phyloP scores from a whole-genome alignment of 2,113 vertebrate genomes.

The Microcebus griseorufus region DNA sequence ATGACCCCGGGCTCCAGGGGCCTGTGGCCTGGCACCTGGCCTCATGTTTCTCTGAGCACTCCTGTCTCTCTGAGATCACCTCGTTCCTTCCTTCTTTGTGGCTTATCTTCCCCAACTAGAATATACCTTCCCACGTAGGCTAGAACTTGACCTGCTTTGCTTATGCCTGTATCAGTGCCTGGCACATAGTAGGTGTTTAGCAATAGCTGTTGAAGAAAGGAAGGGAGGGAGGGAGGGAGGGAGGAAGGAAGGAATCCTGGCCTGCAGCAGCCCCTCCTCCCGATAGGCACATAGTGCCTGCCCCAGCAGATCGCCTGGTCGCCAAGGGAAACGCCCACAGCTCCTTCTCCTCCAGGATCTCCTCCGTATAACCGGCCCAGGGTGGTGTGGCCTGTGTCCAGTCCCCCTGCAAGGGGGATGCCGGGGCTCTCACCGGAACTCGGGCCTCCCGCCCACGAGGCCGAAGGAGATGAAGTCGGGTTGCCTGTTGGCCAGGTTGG shows the following conservation, averaged over 20 bases:
- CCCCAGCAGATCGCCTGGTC: neutral
- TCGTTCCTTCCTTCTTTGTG: neutral
- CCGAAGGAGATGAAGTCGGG: conserved; percentile 96
- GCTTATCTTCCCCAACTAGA: neutral
- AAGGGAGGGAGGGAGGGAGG: neutral
- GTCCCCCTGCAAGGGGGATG: fast-evolving
- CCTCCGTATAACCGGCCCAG: neutral
- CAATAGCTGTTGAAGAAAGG: neutral
- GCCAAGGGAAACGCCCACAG: neutral
- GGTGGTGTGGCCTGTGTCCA: neutral
- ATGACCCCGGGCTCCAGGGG: neutral
- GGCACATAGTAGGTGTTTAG: neutral
- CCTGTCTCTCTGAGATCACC: neutral
- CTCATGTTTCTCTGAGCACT: too few species aligned
- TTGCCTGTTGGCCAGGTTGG: conserved; percentile 92
- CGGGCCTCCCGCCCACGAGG: conserved; percentile 93
- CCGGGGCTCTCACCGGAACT: conserved; percentile 90
- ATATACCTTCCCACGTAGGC: neutral
- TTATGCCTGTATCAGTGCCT: neutral
- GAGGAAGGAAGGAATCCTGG: neutral
- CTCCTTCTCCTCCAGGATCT: neutral
- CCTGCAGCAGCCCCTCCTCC: neutral
- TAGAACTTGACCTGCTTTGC: neutral
- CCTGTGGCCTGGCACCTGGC: neutral
- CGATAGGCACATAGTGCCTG: neutral